Conservation (phyloP, 2,888 invertebrate species). For the Bimastos eiseni region DNA sequence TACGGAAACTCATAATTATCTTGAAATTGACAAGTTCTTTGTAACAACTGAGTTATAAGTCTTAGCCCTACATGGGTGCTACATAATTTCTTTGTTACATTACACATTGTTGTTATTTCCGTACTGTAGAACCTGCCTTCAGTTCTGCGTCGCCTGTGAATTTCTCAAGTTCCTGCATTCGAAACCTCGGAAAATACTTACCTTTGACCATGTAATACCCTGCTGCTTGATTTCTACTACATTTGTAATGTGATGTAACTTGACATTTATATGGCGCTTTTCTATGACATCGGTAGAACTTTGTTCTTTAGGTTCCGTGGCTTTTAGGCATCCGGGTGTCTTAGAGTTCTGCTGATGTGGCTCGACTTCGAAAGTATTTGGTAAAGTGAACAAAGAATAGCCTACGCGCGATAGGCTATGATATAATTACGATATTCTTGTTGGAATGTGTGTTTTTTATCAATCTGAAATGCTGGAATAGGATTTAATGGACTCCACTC, state of each 20-base stretch:
- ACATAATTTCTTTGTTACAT: neutral
- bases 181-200: slow-evolving; percentile 7
- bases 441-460: too few relatives aligned
- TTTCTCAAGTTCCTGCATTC: slow-evolving; percentile 8
- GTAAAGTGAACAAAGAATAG: too few relatives aligned
- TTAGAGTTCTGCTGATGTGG: too few relatives aligned
- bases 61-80: neutral
- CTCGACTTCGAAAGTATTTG: too few relatives aligned
- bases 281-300: neutral
- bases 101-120: neutral
- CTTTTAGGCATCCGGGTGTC: too few relatives aligned
- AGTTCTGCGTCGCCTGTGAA: neutral
- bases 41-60: neutral
- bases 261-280: neutral
- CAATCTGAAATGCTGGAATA: too few relatives aligned
- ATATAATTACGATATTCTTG: too few relatives aligned
- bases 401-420: too few relatives aligned
- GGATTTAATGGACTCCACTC: too few relatives aligned
- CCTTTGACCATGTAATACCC: neutral
- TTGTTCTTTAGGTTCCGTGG: neutral
- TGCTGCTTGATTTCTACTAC: neutral
- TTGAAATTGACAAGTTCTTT: neutral
- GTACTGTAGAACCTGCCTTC: neutral
- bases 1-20: too few relatives aligned
- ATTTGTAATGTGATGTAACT: neutral